Evolutionary conservation across 2,888 invertebrate genomes (phyloP).

Genomic region (Apamea sordens): DNA sequence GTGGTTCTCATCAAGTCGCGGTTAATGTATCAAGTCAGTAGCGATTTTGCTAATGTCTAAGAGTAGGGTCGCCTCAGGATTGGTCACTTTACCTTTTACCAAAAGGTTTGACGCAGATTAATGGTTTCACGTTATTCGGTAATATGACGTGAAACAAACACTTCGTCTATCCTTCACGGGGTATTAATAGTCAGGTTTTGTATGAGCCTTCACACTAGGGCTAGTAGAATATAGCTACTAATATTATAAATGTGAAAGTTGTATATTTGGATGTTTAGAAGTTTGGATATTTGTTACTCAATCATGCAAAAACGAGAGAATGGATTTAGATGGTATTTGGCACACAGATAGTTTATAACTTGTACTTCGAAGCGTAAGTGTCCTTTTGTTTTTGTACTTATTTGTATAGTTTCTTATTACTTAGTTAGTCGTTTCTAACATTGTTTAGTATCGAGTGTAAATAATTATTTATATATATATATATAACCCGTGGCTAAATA

Average conservation of each 20-base stretch:
- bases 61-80: constrained; percentile 77
- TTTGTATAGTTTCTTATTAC: no score
- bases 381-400: no score
- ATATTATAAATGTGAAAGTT: background rate
- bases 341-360: no score
- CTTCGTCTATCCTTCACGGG: constrained; percentile 44
- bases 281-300: no score
- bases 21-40: constrained; percentile 82
- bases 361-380: no score
- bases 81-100: constrained; percentile 77
- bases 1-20: constrained; percentile 69
- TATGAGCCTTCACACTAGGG: constrained; percentile 11
- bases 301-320: no score
- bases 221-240: background rate
- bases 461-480: no score
- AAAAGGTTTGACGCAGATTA: constrained; percentile 81
- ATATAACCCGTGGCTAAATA: no score
- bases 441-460: no score
- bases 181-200: constrained; percentile 18
- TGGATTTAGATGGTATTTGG: no score
- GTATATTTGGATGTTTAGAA: no score
- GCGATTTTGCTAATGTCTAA: constrained; percentile 81
- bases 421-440: no score
- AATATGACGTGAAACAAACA: constrained; percentile 74
- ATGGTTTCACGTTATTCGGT: constrained; percentile 76